Evolutionary conservation across 1,140 invertebrate genomes (phyloP), one percentile per base, ranked within the genome.

Genomic region (Pinna nobilis): DNA sequence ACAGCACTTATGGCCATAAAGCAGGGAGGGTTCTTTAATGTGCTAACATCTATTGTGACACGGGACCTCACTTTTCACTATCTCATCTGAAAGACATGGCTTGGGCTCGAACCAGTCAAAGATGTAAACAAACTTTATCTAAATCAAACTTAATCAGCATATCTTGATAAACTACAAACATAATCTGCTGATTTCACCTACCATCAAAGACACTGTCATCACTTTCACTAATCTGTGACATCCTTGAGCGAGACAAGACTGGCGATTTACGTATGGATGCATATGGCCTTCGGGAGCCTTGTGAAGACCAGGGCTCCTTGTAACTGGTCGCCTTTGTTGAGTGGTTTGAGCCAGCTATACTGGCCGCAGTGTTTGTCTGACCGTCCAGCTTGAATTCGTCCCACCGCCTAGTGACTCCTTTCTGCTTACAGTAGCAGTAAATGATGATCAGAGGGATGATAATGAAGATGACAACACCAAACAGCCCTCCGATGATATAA

Each of bases 401-500:
- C 78, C 78, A 80, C 6, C 63, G 41, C 28, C 77, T 77, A 49
- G 78, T 77, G 32, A 75, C 35, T 6, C 77, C 80, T 41, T 76
- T 65, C 30, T 70, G 72, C 25, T 44, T 68, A 18, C 51, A 32
- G 20, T 74, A 61, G 44, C 73, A 74, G 47, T 72, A 82, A 23
- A 60, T 51, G 32, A 77, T 28, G 55, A 77, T 53, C 25, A 79
- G 47, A 25, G 74, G 67, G 18, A 72, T 69, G n/a, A 77, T 64
- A 9, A 81, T 64, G 11, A 79, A 59, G 9, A 78, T 0, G 20
- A 74, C 67, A 20, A 81, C 25, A 9, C 41, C 53, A 73, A 81
- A 81, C 20, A 78, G 67, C n/a, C 67, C 77, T 4, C 70, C 80
- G 39, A 84, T 76, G n/a, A 84, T 79, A 33, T 67, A 76, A 49